Evolutionary conservation across 2,113 vertebrate genomes (phyloP).

Genomic region (Archocentrus centrarchus): DNA sequence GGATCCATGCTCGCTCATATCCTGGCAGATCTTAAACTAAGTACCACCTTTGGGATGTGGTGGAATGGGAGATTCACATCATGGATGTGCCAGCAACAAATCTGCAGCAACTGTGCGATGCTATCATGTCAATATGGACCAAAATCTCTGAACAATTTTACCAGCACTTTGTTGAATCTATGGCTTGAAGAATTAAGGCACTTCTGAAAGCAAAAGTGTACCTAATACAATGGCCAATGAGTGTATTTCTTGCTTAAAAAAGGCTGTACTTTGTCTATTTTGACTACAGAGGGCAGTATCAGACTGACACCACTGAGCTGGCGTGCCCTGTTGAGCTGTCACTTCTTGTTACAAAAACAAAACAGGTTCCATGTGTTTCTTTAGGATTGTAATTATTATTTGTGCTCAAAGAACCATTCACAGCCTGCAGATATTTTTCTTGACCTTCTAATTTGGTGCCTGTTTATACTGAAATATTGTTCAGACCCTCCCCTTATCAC

Average conservation of each 20-base stretch:
- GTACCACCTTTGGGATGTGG: too few species aligned
- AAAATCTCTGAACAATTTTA: background rate
- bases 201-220: background rate
- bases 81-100: too few species aligned
- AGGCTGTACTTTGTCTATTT: constrained; percentile 1
- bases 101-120: too few species aligned
- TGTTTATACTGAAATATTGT: constrained; percentile 6
- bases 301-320: background rate
- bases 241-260: background rate
- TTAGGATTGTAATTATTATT: constrained; percentile 14
- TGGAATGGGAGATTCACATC: too few species aligned
- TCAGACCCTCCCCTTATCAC: background rate
- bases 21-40: background rate
- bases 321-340: background rate
- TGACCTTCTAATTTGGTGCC: background rate
- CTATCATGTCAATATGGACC: too few species aligned
- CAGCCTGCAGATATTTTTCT: background rate
- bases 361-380: constrained; percentile 18
- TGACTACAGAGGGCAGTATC: constrained; percentile 75
- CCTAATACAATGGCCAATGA: background rate
- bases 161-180: background rate
- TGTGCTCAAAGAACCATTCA: background rate
- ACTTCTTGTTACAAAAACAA: background rate
- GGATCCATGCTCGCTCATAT: background rate
- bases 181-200: accelerated